Evolutionary conservation across 1,140 invertebrate genomes (phyloP).

Genomic region (Anagrus nilaparvatae): DNA sequence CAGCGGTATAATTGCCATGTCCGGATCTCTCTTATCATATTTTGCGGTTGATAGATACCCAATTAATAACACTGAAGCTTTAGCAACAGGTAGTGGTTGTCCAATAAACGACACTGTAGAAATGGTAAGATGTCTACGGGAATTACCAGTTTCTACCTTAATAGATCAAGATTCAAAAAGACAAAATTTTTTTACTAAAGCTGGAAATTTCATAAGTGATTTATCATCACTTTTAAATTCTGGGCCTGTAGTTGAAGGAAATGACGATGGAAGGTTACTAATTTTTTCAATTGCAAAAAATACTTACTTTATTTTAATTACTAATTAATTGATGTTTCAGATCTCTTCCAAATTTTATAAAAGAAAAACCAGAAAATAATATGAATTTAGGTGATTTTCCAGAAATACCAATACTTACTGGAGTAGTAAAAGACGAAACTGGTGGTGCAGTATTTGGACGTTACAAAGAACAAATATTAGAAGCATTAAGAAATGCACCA

Average conservation of each 20-base stretch:
- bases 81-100: constrained; percentile 47
- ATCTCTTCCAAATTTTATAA: constrained; percentile 48
- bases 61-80: constrained; percentile 35
- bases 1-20: constrained; percentile 55
- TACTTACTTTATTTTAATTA: not conserved
- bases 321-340: constrained; percentile 31
- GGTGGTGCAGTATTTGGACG: constrained; percentile 48
- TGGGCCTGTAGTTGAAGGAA: constrained; percentile 53
- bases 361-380: constrained; percentile 45
- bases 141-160: constrained; percentile 34
- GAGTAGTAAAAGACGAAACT: constrained; percentile 61
- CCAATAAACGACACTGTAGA: constrained; percentile 40
- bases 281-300: not conserved
- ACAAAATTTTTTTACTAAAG: constrained; percentile 34
- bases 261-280: constrained; percentile 45
- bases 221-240: constrained; percentile 36
- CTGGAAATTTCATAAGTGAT: constrained; percentile 41
- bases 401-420: constrained; percentile 55
- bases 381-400: constrained; percentile 44
- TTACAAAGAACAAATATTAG: constrained; percentile 40
- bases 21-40: constrained; percentile 51
- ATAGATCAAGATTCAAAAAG: constrained; percentile 41
- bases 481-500: constrained; percentile 38
- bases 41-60: constrained; percentile 52
- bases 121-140: constrained; percentile 49